Evolutionary conservation across 2,113 vertebrate genomes (phyloP).

Genomic region (Myotis yumanensis): DNA sequence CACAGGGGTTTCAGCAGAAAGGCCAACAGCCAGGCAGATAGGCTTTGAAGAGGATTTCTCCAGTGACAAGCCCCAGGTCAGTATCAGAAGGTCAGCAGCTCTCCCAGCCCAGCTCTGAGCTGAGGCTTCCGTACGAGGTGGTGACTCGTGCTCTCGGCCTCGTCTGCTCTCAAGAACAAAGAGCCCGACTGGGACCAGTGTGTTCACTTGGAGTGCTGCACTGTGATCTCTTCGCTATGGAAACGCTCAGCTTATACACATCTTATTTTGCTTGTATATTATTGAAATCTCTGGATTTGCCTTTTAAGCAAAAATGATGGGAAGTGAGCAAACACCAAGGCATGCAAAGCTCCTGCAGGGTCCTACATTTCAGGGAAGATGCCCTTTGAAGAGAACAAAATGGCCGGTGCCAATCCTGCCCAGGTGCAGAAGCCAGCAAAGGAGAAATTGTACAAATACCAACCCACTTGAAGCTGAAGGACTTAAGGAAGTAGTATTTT

Average conservation of each 20-base stretch:
- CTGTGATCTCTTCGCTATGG: background rate
- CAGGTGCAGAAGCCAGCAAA: background rate
- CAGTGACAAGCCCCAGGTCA: background rate
- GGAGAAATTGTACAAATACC: background rate
- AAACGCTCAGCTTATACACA: background rate
- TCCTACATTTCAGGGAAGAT: background rate
- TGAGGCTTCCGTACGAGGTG: accelerated
- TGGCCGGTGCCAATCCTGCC: background rate
- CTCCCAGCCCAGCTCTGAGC: background rate
- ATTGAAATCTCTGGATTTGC: background rate
- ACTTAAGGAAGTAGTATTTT: background rate
- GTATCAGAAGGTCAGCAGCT: background rate
- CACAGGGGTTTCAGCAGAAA: background rate
- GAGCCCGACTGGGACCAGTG: accelerated
- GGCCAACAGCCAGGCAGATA: background rate
- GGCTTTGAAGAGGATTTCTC: background rate
- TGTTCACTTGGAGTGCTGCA: background rate
- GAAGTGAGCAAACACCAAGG: background rate
- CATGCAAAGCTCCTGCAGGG: background rate
- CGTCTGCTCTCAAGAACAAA: background rate
- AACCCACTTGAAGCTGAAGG: background rate
- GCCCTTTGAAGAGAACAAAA: background rate
- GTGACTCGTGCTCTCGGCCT: accelerated
- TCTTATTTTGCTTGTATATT: background rate
- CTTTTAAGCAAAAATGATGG: background rate